These are phyloP conservation scores for Strigamia maritima DNA, from an alignment of 2,888 invertebrate species.

Conservation along the genomic window DNA sequence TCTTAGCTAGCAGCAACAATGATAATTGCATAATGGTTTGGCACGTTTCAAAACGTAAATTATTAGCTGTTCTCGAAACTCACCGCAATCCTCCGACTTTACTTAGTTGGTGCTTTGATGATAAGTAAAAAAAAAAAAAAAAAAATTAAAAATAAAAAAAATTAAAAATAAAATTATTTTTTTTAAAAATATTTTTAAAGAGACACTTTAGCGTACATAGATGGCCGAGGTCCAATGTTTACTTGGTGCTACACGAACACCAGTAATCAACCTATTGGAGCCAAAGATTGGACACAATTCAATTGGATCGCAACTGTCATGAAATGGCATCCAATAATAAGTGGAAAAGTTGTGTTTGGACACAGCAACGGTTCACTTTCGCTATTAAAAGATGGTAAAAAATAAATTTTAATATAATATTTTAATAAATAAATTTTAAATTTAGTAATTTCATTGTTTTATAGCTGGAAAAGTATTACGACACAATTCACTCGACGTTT, in stretches of 20 bases:
- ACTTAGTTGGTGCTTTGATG: conserved; percentile 51
- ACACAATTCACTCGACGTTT: background rate
- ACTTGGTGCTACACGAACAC: conserved; percentile 47
- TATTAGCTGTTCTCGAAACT: conserved; percentile 48
- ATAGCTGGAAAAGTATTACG: background rate
- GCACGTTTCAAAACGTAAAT: conserved; percentile 50
- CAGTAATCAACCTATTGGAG: conserved; percentile 41
- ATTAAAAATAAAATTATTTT: background rate
- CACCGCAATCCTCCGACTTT: conserved; percentile 46
- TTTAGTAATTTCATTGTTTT: too few relatives aligned
- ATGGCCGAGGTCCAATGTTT: conserved; percentile 49
- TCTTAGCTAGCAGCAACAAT: conserved; percentile 50
- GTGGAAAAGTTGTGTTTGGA: conserved; percentile 50
- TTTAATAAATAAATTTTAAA: background rate
- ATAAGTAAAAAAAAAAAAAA: conserved; percentile 43
- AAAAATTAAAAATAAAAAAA: background rate
- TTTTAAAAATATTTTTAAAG: background rate
- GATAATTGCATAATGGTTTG: conserved; percentile 52
- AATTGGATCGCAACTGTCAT: conserved; percentile 46
- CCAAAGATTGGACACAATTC: conserved; percentile 44
- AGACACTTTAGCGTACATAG: conserved; percentile 44
- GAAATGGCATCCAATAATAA: conserved; percentile 47
- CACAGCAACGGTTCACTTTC: conserved; percentile 51
- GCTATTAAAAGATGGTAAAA: background rate
- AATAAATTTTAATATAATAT: background rate